These are phyloP conservation scores for Melanocharis versteri DNA, from an alignment of 2,113 vertebrate genomes.

Conservation along the genomic window DNA sequence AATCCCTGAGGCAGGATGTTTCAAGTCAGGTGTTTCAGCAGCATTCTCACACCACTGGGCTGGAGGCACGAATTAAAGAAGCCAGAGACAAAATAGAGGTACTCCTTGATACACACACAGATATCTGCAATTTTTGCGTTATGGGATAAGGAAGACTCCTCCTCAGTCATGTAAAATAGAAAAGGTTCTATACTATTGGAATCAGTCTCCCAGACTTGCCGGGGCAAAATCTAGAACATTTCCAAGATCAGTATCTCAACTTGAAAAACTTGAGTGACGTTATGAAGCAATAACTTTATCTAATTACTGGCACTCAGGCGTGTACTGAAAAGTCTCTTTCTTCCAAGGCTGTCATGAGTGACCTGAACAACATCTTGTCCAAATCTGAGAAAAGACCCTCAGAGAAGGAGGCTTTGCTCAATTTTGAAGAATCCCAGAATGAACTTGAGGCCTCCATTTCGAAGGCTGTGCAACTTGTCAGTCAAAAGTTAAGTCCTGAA, in stretches of 20 bases:
- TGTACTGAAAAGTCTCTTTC: background rate
- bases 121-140: background rate
- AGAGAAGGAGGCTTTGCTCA: conserved; percentile 36
- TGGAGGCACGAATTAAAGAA: conserved; percentile 79
- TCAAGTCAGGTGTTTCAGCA: conserved; percentile 77
- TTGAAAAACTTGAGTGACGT: background rate
- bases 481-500: conserved; percentile 33
- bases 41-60: conserved; percentile 66
- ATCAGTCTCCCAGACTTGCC: background rate
- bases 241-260: background rate
- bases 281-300: background rate
- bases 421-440: conserved; percentile 66
- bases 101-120: background rate
- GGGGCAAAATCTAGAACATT: background rate
- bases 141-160: background rate
- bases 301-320: background rate
- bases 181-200: background rate
- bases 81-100: conserved; percentile 83
- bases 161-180: background rate
- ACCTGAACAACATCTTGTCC: background rate
- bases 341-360: conserved; percentile 53
- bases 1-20: conserved; percentile 70
- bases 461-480: conserved; percentile 60
- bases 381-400: background rate
- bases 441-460: conserved; percentile 64